Base-by-base conservation (phyloP, 2,888 invertebrate species). In the Elegia similella region DNA sequence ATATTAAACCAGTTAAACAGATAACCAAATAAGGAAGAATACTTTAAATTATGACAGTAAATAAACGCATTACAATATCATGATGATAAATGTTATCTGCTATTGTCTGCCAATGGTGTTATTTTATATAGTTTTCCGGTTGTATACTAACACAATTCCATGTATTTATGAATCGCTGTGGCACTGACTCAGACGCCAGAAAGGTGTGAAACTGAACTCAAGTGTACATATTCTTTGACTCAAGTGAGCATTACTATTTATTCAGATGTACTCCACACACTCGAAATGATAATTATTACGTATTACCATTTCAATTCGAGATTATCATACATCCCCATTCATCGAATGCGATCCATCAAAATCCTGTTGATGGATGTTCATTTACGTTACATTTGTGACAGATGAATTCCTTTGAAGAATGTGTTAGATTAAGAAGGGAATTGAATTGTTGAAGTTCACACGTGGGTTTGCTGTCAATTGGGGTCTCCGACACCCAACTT, bases 261-360 rank as follows among this genome's bases (percentile, higher is more conserved):
- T 82, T 76, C 83, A 80, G 76, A 71, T 78, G 77, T 70, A 72
- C 62, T 64, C 52, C 59, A 57, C 46, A 64, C 70, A 74, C 76
- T 75, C 73, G 65, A 76, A 73, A 76, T 70, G 72, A 82, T 86
- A 80, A 87, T 84, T 82, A 82, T 81, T 66, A 76, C 63, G 73
- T 74, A 89, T 90, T 90, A 84, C 76, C 88, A 90, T 89, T 76
- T 84, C 83, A 84, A 90, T 88, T 78, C 74, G 64, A 64, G 59
- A 89, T 90, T 89, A 84, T 66, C 88, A 90, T 89, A 87, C 75
- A 80, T 84, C 75, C 70, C 74, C 75, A 87, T 90, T 87, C 84
- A 88, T 82, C 65, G 64, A 68, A 70, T 65, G 62, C 75, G 63
- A 90, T 90, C 86, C 83, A 84, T 89, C 91, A 59, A 65, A 72